phyloP scores from a whole-genome alignment of 2,113 vertebrate species.

The Lepisosteus oculatus region DNA sequence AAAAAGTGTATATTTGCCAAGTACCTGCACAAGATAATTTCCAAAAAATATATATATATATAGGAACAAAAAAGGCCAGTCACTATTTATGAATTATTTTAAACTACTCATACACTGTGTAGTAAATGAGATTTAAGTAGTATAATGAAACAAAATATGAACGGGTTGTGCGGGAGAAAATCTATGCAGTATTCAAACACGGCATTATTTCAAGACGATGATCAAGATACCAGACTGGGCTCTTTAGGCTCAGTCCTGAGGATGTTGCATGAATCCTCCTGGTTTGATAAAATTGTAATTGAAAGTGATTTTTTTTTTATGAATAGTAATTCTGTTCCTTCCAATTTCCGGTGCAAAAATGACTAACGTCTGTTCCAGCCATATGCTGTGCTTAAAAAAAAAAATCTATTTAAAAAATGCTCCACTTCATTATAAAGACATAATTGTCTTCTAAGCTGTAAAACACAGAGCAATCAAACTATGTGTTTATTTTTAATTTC shows the following conservation, averaged over 20 bases:
- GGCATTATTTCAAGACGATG: not conserved
- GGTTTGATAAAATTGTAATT: conserved; percentile 46
- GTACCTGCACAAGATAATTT: too few species aligned
- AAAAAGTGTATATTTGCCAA: too few species aligned
- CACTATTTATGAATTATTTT: too few species aligned
- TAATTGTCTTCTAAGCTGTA: conserved; percentile 57
- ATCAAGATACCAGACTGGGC: conserved; percentile 3
- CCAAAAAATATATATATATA: too few species aligned
- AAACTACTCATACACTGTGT: too few species aligned
- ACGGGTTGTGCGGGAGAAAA: too few species aligned
- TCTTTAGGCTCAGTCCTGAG: not conserved
- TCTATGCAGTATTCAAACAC: not conserved
- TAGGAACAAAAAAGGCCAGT: too few species aligned
- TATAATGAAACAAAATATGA: too few species aligned
- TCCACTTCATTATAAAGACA: conserved; percentile 54
- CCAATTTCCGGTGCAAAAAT: conserved; percentile 53
- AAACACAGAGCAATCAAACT: conserved; percentile 56
- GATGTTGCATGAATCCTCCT: conserved; percentile 33
- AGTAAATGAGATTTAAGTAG: too few species aligned
- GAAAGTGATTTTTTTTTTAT: conserved; percentile 46
- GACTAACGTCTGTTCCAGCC: conserved; percentile 47
- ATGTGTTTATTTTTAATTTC: conserved; percentile 60
- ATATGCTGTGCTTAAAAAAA: conserved; percentile 44
- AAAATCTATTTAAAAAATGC: conserved; percentile 41
- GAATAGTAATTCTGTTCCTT: conserved; percentile 47